These are phyloP conservation scores for Platypus cylindrus DNA, from an alignment of 2,888 invertebrate species.

Conservation along the genomic window DNA sequence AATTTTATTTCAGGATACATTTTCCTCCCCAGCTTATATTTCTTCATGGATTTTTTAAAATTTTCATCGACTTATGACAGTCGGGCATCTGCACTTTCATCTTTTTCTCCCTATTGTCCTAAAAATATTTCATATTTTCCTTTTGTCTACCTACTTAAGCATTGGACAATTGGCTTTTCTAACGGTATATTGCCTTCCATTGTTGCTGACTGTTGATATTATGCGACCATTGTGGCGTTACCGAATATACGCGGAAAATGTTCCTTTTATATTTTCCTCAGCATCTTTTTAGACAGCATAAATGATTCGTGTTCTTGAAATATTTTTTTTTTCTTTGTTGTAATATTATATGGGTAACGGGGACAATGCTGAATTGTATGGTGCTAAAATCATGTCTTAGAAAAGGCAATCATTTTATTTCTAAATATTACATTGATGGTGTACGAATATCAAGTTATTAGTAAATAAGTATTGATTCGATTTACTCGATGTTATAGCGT, in stretches of 20 bases:
- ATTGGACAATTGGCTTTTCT: conserved; percentile 30
- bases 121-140: conserved; percentile 22
- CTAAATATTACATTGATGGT: no score
- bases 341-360: no score
- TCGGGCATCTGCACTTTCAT: no score
- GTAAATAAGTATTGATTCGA: no score
- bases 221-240: conserved; percentile 29
- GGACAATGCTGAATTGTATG: no score
- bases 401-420: no score
- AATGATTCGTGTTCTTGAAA: conserved; percentile 1
- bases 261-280: conserved; percentile 26
- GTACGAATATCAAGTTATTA: no score
- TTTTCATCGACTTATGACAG: conserved; percentile 11
- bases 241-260: conserved; percentile 32
- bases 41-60: no score
- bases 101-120: conserved; percentile 4
- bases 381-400: no score
- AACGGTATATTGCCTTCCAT: conserved; percentile 32
- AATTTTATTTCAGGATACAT: no score
- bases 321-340: conserved; percentile 5
- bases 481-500: no score
- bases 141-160: conserved; percentile 27
- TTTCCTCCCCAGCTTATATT: no score
- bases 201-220: conserved; percentile 31
- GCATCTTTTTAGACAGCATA: conserved; percentile 1